Evolutionary conservation across 2,888 invertebrate species (phyloP).

Genomic region (Epiblema foenella): DNA sequence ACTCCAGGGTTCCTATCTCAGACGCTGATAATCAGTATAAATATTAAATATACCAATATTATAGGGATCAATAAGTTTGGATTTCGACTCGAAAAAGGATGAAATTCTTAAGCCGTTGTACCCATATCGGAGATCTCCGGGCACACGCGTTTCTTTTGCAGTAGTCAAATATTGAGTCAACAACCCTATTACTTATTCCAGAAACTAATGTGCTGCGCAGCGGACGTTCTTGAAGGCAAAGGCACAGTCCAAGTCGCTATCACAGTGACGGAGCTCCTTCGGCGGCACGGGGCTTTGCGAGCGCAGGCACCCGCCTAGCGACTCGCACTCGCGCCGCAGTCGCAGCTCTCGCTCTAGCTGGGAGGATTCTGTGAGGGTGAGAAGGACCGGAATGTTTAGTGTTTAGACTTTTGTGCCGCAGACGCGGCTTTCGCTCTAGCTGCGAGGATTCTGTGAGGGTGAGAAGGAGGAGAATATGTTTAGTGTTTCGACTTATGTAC

Average conservation of each 20-base stretch:
- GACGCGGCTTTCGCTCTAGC: neutral
- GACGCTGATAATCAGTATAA: too few relatives aligned
- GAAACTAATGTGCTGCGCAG: slow-evolving; percentile 96
- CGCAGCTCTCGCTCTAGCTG: slow-evolving; percentile 66
- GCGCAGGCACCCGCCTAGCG: slow-evolving; percentile 70
- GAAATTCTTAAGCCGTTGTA: too few relatives aligned
- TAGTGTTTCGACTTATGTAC: neutral
- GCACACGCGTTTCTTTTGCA: too few relatives aligned
- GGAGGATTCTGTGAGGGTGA: slow-evolving; percentile 2
- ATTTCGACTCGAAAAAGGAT: too few relatives aligned
- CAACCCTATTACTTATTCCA: slow-evolving; percentile 71
- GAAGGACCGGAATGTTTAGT: neutral
- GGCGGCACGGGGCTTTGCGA: slow-evolving; percentile 76
- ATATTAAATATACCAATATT: too few relatives aligned
- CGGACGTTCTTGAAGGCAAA: slow-evolving; percentile 96
- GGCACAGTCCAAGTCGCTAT: slow-evolving; percentile 94
- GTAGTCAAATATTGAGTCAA: too few relatives aligned
- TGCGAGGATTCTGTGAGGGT: neutral
- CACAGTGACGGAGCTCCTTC: slow-evolving; percentile 93
- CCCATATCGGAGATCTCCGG: too few relatives aligned
- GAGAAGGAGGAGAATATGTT: neutral
- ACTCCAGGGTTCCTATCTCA: too few relatives aligned
- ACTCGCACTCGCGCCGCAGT: slow-evolving; percentile 73
- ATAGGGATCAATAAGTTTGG: too few relatives aligned
- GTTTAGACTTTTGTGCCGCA: neutral